Conservation (phyloP, 30 jellyfish, hydroid and myxozoan species). For the Aurelia sp. region DNA sequence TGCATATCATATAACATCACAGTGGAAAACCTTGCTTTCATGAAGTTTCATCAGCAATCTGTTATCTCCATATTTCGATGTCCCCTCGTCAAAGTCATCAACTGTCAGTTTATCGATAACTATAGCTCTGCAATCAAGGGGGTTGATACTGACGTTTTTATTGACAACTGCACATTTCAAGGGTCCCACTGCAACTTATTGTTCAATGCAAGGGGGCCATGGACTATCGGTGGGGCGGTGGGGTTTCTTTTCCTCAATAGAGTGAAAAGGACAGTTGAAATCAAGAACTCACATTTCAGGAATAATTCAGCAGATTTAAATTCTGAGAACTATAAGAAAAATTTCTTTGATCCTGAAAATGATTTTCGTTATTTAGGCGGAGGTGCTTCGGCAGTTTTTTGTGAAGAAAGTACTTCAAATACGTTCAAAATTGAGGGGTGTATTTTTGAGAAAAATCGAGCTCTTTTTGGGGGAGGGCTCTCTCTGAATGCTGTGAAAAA, state of each 20-base stretch:
- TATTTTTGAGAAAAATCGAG: constrained; percentile 32
- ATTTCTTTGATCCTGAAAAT: background rate
- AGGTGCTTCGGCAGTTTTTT: constrained; percentile 23
- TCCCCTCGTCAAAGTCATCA: background rate
- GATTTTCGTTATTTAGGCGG: constrained; percentile 32
- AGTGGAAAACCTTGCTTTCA: constrained; percentile 14
- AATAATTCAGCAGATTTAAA: constrained; percentile 11
- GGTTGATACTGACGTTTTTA: constrained; percentile 7
- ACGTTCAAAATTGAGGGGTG: constrained; percentile 15
- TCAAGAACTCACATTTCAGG: constrained; percentile 5
- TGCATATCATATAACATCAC: constrained; percentile 17
- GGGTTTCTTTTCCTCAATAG: constrained; percentile 10
- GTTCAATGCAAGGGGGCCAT: background rate
- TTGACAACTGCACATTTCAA: constrained; percentile 18
- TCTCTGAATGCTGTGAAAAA: background rate
- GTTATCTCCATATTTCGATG: background rate
- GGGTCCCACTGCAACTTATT: background rate
- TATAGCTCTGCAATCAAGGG: constrained; percentile 16
- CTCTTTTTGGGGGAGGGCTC: constrained; percentile 60
- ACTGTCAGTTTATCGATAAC: constrained; percentile 16
- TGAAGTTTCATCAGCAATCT: background rate
- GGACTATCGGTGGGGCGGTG: constrained; percentile 37
- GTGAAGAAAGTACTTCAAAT: constrained; percentile 10
- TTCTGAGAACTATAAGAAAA: no score
- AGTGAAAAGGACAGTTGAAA: background rate